Conservation (phyloP, 1,140 invertebrate genomes). For the Cydia strobilella region DNA sequence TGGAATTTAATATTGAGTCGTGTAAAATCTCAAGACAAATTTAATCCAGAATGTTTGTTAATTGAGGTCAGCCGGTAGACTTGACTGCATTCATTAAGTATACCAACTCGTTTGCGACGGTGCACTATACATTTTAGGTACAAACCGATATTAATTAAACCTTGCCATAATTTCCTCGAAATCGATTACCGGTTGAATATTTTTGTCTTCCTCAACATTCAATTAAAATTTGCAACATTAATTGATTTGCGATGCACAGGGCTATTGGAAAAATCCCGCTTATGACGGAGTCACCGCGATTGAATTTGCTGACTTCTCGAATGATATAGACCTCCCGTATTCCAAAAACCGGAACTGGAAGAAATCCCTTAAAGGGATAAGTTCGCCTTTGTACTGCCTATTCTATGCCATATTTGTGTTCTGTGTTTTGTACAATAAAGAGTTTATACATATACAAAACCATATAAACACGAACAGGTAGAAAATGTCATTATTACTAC, state of each 20-base stretch:
- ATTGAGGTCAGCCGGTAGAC: slow-evolving; percentile 70
- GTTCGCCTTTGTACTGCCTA: no score
- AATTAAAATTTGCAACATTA: neutral
- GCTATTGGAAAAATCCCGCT: no score
- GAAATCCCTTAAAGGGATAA: no score
- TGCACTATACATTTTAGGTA: slow-evolving; percentile 2
- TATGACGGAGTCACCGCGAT: no score
- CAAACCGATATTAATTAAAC: slow-evolving; percentile 7
- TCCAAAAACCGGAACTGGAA: no score
- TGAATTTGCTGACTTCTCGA: no score
- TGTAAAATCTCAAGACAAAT: slow-evolving; percentile 44
- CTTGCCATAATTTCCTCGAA: slow-evolving; percentile 16
- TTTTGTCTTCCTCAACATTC: neutral
- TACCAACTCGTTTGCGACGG: slow-evolving; percentile 37
- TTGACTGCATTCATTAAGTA: slow-evolving; percentile 63
- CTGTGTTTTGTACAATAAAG: no score
- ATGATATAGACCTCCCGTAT: no score
- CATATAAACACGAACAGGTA: no score
- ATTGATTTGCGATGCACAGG: neutral
- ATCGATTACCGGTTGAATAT: neutral
- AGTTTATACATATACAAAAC: no score
- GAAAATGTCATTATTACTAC: no score
- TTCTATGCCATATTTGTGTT: no score
- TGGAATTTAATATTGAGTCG: neutral
- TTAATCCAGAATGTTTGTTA: slow-evolving; percentile 71